These are phyloP conservation scores for Bufo bufo DNA, from an alignment of 2,113 vertebrate genomes.

Conservation along the genomic window DNA sequence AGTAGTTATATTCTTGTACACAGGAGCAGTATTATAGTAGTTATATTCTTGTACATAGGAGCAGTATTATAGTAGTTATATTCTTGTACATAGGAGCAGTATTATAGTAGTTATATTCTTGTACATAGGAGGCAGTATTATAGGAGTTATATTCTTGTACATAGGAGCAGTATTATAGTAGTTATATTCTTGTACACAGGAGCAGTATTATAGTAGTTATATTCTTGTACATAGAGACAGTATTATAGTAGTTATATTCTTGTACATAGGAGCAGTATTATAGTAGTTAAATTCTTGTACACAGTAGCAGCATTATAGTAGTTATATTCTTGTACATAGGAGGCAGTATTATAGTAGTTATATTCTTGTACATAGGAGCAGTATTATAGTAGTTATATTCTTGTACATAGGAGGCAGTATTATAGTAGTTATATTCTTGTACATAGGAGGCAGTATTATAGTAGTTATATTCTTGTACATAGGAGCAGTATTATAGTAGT, in stretches of 20 bases:
- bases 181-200: background rate
- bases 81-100: background rate
- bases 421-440: background rate
- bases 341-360: too few species aligned
- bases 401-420: background rate
- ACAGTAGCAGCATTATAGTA: background rate
- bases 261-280: background rate
- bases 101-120: background rate
- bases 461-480: background rate
- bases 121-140: background rate
- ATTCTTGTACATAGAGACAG: background rate
- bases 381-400: background rate
- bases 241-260: background rate
- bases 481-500: too few species aligned
- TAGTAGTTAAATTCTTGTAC: background rate
- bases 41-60: too few species aligned
- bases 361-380: background rate
- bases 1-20: background rate
- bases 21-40: too few species aligned
- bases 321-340: too few species aligned
- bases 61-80: background rate
- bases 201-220: background rate
- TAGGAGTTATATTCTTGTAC: background rate
- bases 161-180: background rate
- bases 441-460: background rate